Evolutionary conservation across 2,888 invertebrate species (phyloP), one percentile per base, ranked within the genome.

Genomic region (Sclerodermus sp.): DNA sequence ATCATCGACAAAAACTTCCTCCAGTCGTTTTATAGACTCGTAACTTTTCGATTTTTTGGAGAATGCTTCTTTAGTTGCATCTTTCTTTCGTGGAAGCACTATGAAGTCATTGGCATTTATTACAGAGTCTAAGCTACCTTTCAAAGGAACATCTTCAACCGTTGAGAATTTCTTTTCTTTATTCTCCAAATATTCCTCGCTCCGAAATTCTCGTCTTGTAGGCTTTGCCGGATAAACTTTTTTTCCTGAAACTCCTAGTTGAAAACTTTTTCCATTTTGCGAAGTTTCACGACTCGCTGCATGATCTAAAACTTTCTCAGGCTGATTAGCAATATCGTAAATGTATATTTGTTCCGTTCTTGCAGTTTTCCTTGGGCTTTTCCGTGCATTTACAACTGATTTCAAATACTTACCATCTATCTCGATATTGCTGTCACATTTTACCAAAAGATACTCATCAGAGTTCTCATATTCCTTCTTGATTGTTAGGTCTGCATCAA

Each of bases 41-140:
- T 68, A 76, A 45, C 77, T 78, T 48, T 76, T 78, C 0, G 77
- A 76, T 47, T 77, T 77, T 40, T 76, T 77, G 1, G 74, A 66
- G 40, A 65, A 51, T 0, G 49, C 45, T 6, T 67, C 66, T 12
- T 61, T 60, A 1, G 57, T 45, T 13, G 47, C 51, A 14, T 53
- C 61, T 0, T 56, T 51, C 2, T 62, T 57, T 18, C 38, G 61
- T 29, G 47, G 49, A 42, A 45, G 18, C 42, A 45, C 52, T 47
- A 13, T 50, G 40, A 15, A 15, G 10, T 62, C 65, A 13, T 42
- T 57, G 10, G 51, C 47, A 3, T 23, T 37, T 10, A 64, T 58
- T 40, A 65, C 51, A 0, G 64, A 64, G 17, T 64, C 64, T 0
- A 64, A 37, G n/a, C 64, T 64, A 4, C 64, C 64, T 18, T 65